A percentile compares a stretch with the other conserved stretches of the same genome.
These are phyloP conservation scores for Drosophila sp. DNA, from an alignment of 1,140 invertebrate genomes.

Conservation along the genomic window DNA sequence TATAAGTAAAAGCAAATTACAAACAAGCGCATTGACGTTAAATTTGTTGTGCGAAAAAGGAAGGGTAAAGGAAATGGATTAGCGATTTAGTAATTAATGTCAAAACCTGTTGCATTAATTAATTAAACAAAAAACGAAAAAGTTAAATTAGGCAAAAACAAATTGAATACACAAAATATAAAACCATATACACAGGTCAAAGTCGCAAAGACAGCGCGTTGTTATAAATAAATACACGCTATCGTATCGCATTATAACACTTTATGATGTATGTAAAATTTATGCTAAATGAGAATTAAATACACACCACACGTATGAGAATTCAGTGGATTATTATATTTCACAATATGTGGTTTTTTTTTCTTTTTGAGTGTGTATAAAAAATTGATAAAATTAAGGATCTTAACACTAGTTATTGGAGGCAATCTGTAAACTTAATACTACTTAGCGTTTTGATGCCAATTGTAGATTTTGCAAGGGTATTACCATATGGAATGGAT, in stretches of 20 bases:
- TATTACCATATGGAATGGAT: slow-evolving; percentile 87
- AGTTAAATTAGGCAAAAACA: slow-evolving; percentile 47
- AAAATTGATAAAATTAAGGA: slow-evolving; percentile 10
- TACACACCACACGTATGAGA: slow-evolving; percentile 65
- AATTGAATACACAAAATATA: slow-evolving; percentile 37
- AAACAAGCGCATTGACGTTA: slow-evolving; percentile 43
- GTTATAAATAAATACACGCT: slow-evolving; percentile 41
- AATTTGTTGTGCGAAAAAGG: slow-evolving; percentile 20
- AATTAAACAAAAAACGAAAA: slow-evolving; percentile 15
- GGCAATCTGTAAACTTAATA: slow-evolving; percentile 3
- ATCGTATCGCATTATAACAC: slow-evolving; percentile 65
- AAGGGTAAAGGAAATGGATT: slow-evolving; percentile 13
- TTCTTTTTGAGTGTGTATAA: slow-evolving; percentile 30
- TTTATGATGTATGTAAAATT: slow-evolving; percentile 76
- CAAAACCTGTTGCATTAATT: slow-evolving; percentile 49
- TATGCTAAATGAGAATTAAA: slow-evolving; percentile 80
- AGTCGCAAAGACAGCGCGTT: slow-evolving; percentile 42
- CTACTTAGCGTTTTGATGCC: slow-evolving; percentile 40
- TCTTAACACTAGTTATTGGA: slow-evolving; percentile 9
- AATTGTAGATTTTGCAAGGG: slow-evolving; percentile 75
- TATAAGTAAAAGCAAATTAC: slow-evolving; percentile 71
- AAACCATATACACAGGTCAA: slow-evolving; percentile 16
- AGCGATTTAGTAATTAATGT: slow-evolving; percentile 60
- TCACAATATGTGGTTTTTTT: slow-evolving; percentile 20
- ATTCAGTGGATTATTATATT: slow-evolving; percentile 47